phyloP scores from a whole-genome alignment of 2,888 invertebrate genomes.

The Acanthococcus lagerstroemiae region DNA sequence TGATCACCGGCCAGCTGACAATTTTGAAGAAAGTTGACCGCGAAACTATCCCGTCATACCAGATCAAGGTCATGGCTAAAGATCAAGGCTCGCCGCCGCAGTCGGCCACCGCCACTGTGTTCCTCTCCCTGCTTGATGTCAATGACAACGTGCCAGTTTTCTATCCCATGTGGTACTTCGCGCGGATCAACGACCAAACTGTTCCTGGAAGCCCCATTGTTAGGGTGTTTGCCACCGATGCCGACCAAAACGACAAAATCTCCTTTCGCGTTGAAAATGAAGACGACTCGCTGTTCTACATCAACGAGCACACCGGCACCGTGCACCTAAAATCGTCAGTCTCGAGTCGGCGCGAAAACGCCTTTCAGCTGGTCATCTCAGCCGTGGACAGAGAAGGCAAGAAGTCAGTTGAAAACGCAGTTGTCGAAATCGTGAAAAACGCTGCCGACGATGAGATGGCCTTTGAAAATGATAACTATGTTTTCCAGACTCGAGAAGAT shows the following conservation, averaged over 20 bases:
- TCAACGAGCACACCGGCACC: conserved; percentile 68
- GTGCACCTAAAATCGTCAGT: conserved; percentile 58
- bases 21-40: conserved; percentile 69
- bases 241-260: conserved; percentile 40
- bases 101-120: conserved; percentile 79
- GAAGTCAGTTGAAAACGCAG: conserved; percentile 59
- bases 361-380: conserved; percentile 63
- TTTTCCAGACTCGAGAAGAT: conserved; percentile 75
- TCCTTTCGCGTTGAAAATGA: conserved; percentile 3
- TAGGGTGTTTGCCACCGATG: conserved; percentile 70
- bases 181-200: conserved; percentile 60
- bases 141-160: conserved; percentile 90
- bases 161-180: conserved; percentile 79
- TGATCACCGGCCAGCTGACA: conserved; percentile 73
- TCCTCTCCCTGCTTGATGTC: conserved; percentile 68
- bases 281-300: conserved; percentile 59
- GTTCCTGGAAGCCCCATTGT: conserved; percentile 55
- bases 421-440: conserved; percentile 68
- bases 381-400: conserved; percentile 73
- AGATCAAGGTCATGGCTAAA: conserved; percentile 73
- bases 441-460: conserved; percentile 64
- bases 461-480: conserved; percentile 58
- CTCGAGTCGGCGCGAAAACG: conserved; percentile 50
- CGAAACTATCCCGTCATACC: conserved; percentile 65
- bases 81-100: conserved; percentile 86